Evolutionary conservation across 2,888 invertebrate species (phyloP), one percentile per base, ranked within the genome.

Genomic region (Sesamia inferens): DNA sequence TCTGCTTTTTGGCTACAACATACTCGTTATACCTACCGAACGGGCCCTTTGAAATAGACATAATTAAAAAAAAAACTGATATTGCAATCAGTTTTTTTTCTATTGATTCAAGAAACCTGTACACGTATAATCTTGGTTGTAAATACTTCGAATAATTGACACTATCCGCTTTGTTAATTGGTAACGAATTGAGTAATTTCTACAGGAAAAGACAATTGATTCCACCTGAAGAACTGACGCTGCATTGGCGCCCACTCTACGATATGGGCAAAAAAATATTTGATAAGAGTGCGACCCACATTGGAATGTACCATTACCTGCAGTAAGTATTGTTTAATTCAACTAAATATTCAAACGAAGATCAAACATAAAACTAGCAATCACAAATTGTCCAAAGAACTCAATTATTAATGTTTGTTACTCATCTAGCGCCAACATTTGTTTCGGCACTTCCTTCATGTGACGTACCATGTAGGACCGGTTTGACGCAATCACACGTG

Each of bases 241-340:
- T 99, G 78, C 97, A 98, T 68, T 99, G 99, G 99, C 96, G 97
- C 84, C 99, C 99, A 16, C 94, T 99, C 13, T 98, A 98, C 90
- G 97, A 98, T 11, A 91, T 98, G 61, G 97, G 97, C 72, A 94
- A 96, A 83, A 96, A 96, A 84, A 95, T 97, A 78, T 96, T 97
- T 85, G 96, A 97, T 82, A 96, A 96, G 79, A 96, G 93, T 85
- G 91, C 97, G 72, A 95, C 96, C 13, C 95, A 95, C 63, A 93
- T 97, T 71, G 97, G 97, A 85, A 97, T 97, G 96, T 97, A 97
- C 85, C 97, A 96, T 87, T 96, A 96, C 91, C 93, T 93, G 81
- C 93, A 90, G 97, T 97, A 94, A 95, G 97, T 94, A 69, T 69
- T 68, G 11, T 71, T 55, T 51, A 13, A 65, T 47, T 58, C 4